Base-by-base conservation (phyloP, 2,888 invertebrate species). In the Drosophila tripunctata region DNA sequence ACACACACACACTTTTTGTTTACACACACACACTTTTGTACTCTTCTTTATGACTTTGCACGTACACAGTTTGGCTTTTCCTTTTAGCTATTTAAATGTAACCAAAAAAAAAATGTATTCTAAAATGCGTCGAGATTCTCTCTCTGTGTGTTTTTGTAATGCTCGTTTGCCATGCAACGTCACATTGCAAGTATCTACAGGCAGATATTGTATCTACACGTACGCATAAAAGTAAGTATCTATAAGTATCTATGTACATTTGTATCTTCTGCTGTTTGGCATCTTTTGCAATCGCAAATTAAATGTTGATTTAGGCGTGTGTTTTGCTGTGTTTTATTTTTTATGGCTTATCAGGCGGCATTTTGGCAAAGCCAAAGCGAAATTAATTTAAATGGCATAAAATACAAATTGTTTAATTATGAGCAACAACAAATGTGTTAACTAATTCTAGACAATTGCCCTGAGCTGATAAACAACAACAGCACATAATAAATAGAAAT, bases 251-350 rank as follows among this genome's bases (percentile, higher is more conserved):
- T 40, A 10, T 30, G 44, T 66, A 15, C 17, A 4, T 30, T 17
- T 12, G 17, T 30, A 8, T 8, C 41, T 64, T 64, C 45, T 30
- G 17, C 40, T n/a, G 35, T 38, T 41, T 50, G 31, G 8, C 22
- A 22, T 21, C 62, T 64, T 66, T 61, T 56, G 75, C 76, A 75
- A 86, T 75, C 84, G 79, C 86, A 88, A 89, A 78, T 87, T 77
- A 78, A 82, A 80, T 89, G 85, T 89, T 89, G 81, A 81, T 75
- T 89, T 88, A 81, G 85, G 88, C 84, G 75, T 79, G 70, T 79
- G 77, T 75, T 44, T 72, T 79, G n/a, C n/a, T n/a, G n/a, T n/a
- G n/a, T n/a, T n/a, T n/a, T n/a, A n/a, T 80, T 75, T 22, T 75
- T 78, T 75, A 74, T 67, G 63, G 67, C 71, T 75, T 75, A 75